Base-by-base conservation (phyloP, 2,888 invertebrate species). In the Heliconius aoede region DNA sequence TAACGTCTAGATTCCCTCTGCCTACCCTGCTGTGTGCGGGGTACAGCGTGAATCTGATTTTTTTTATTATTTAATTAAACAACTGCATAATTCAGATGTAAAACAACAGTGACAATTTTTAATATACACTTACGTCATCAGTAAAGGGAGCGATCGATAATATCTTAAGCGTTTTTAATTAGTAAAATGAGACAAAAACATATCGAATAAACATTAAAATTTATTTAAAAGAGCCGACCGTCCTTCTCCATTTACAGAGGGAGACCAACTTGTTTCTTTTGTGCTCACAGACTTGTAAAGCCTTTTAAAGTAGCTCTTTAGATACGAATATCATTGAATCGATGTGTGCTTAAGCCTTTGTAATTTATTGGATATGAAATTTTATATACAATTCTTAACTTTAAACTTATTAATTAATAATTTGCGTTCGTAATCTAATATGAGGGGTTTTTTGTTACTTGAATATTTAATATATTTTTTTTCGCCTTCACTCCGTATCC, bases 171-270 rank as follows among this genome's bases (percentile, higher is more conserved):
- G 32, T 68, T 77, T 77, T 77, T 77, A 77, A 78, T 76, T 78
- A 76, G 61, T 76, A 74, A 71, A 73, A 74, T 72, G 72, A 74
- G 74, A 76, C 65, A 76, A 74, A 76, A 76, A 76, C 65, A 69
- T 55, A 36, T 46, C 32, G 64, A 36, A 73, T 71, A 73, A 75
- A 72, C 77, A 78, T 72, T 77, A 72, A 76, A 72, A 76, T 76
- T 74, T 76, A 78, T 46, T 74, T 78, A 76, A 76, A 78, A 68
- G 72, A 74, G 74, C 76, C 73, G 76, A 74, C 73, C 60, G 74
- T 64, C 73, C 76, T 73, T 74, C 64, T 67, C 68, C 73, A 72
- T 78, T 75, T 72, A 68, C 36, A 76, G 74, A 65, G 78, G 65
- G 77, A 60, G 58, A 72, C 74, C 77, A 72, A 65, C 67, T 74